Conservation (phyloP, 2,797 vertebrate genomes). For the Mallotus villosus region DNA sequence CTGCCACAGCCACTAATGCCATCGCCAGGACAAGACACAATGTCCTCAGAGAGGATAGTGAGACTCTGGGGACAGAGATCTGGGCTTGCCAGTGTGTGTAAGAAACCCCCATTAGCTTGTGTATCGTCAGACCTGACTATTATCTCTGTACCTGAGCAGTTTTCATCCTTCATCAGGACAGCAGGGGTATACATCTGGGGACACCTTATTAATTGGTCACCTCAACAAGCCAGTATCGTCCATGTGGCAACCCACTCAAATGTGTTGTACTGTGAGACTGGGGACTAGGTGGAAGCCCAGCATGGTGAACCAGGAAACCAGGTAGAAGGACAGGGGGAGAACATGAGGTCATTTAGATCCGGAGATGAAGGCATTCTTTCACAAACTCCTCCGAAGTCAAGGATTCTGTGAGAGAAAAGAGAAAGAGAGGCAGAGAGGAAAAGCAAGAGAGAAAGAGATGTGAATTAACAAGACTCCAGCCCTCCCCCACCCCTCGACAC, state of each 20-base stretch:
- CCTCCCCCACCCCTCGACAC: no score
- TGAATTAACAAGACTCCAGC: no score
- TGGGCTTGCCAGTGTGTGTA: conserved; percentile 22
- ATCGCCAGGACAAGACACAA: conserved; percentile 12
- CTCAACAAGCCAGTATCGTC: neutral
- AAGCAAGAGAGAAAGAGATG: conserved; percentile 2
- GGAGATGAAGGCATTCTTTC: neutral
- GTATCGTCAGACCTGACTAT: neutral
- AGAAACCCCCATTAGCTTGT: conserved; percentile 55
- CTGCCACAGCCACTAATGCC: neutral
- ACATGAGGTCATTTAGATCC: neutral
- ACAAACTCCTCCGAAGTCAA: neutral
- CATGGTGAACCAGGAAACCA: neutral
- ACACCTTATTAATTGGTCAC: neutral
- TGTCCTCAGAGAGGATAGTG: conserved; percentile 25
- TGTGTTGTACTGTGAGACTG: no score
- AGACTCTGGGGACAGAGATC: conserved; percentile 12
- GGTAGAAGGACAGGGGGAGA: neutral
- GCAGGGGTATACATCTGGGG: neutral
- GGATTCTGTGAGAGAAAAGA: neutral
- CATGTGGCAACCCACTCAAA: neutral
- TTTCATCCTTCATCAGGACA: conserved; percentile 13
- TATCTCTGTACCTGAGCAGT: conserved; percentile 12
- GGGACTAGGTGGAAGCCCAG: neutral
- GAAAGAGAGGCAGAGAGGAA: neutral